Evolutionary conservation across 1,140 invertebrate genomes (phyloP).

Genomic region (Penaeus japonicus): DNA sequence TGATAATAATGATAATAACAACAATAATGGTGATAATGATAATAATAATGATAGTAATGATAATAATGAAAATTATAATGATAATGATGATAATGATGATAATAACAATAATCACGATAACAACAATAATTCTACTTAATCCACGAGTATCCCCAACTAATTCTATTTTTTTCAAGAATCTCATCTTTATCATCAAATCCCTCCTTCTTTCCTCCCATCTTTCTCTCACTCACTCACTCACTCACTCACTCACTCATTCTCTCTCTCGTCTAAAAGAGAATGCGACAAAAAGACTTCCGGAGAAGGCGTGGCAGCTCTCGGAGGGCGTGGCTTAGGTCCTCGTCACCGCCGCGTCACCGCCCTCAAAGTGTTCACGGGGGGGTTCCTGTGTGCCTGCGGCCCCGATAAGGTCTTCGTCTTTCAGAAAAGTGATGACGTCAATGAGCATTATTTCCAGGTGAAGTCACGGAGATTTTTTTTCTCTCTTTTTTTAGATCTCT

Average conservation of each 20-base stretch:
- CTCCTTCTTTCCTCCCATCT: not conserved
- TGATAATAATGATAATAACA: too few relatives aligned
- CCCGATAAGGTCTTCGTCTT: constrained; percentile 59
- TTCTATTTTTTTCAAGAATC: not conserved
- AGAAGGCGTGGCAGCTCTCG: not conserved
- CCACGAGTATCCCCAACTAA: too few relatives aligned
- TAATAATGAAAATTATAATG: too few relatives aligned
- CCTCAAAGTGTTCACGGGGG: constrained; percentile 45
- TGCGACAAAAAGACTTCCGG: constrained; percentile 13
- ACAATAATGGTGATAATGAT: too few relatives aligned
- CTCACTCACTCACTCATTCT: not conserved
- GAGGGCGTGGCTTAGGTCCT: not conserved
- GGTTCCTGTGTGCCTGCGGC: constrained; percentile 58
- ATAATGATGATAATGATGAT: too few relatives aligned
- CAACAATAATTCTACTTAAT: too few relatives aligned
- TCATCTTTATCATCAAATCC: not conserved
- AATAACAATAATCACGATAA: too few relatives aligned
- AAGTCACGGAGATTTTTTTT: not conserved
- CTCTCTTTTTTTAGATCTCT: too few relatives aligned
- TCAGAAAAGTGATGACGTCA: constrained; percentile 57
- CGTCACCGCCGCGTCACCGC: constrained; percentile 50
- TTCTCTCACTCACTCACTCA: not conserved
- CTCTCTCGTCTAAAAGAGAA: not conserved
- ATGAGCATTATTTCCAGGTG: constrained; percentile 57
- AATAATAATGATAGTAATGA: too few relatives aligned